Base-by-base conservation (phyloP, 1,140 invertebrate genomes). In the Drosophila athabasca region DNA sequence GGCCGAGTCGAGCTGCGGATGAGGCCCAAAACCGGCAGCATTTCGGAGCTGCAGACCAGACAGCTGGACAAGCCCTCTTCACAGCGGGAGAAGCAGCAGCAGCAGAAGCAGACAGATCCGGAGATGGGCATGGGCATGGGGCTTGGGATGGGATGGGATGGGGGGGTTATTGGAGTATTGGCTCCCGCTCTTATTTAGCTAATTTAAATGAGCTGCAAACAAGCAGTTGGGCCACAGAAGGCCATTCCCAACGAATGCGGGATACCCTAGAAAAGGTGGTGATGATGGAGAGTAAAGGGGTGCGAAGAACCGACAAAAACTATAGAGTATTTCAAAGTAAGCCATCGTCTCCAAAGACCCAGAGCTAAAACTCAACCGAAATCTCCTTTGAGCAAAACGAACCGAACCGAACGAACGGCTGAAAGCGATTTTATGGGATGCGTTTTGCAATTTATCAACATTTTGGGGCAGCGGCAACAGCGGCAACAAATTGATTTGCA, bases 401-500 rank as follows among this genome's bases (percentile, higher is more conserved):
- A 6, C 24, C 29, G 24, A 26, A 4, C 4, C 4, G 24, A 35
- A 53, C 50, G 9, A 59, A 60, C 17, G 19, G 11, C 35, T 51
- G 31, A 48, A 35, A 29, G 11, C 46, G 52, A 53, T 74, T 74
- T 74, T 73, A 60, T 48, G 73, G 48, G 51, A 46, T 68, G 73
- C 51, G 1, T 62, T 54, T 61, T 67, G 79, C 70, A 84, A 84
- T 82, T 82, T 82, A 82, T 82, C 70, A 84, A 73, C 70, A 69
- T 69, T 69, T 69, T 35, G 62, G 62, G 35, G 62, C 35, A 41
- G 48, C 49, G 26, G 19, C 8, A 55, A 15, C 8, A 6, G 65
- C 8, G 41, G 41, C 62, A 61, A 79, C 66, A 84, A 84, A 82
- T 89, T 89, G 85, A 89, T 89, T 89, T 89, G 84, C 85, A 90